These are phyloP conservation scores for Nipponia nippon DNA, from an alignment of 2,113 vertebrate species.

Conservation along the genomic window DNA sequence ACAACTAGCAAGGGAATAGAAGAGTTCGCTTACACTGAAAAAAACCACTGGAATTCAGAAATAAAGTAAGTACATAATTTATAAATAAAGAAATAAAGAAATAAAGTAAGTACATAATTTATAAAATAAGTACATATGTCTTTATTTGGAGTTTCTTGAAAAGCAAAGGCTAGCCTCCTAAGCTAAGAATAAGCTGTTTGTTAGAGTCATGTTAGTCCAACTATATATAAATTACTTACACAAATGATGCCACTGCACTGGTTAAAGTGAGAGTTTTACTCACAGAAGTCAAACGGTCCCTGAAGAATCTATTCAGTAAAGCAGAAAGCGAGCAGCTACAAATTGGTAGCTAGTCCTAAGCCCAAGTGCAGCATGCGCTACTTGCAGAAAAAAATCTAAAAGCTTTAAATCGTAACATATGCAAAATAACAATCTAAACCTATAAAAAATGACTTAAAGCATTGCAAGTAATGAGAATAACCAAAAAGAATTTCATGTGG, in stretches of 20 bases:
- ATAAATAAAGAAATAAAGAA: background rate
- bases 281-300: background rate
- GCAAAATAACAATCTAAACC: background rate
- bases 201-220: background rate
- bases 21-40: background rate
- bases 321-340: background rate
- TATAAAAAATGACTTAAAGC: background rate
- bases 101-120: background rate
- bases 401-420: background rate
- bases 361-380: background rate
- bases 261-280: background rate
- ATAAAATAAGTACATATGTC: background rate
- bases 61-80: background rate
- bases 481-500: background rate
- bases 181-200: background rate
- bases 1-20: background rate
- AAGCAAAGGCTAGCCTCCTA: background rate
- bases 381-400: background rate
- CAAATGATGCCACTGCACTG: background rate
- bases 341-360: background rate
- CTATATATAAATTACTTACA: background rate
- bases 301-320: background rate
- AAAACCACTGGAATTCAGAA: background rate
- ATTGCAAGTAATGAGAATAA: background rate
- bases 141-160: background rate